Conservation (phyloP, 2,797 vertebrate species). For the Scyliorhinus canicula region DNA sequence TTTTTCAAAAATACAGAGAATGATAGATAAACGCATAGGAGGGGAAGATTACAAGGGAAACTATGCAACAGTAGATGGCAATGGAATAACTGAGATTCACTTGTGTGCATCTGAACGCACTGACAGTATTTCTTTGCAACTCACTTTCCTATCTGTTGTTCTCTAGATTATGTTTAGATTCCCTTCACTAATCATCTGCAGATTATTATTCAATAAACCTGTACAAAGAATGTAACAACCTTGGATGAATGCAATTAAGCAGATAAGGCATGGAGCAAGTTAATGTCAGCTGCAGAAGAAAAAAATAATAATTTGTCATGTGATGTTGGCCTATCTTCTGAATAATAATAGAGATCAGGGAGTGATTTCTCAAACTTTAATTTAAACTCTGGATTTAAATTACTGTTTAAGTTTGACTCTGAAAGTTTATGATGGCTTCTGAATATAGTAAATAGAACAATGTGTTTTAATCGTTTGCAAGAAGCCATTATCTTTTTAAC, state of each 20-base stretch:
- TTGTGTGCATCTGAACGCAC: background rate
- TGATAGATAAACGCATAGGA: background rate
- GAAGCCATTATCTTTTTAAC: background rate
- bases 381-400: background rate
- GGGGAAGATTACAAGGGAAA: constrained; percentile 15
- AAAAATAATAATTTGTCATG: background rate
- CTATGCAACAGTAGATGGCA: constrained; percentile 28
- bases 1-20: background rate
- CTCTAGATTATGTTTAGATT: background rate
- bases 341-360: background rate
- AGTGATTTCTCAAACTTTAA: background rate
- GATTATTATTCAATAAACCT: background rate
- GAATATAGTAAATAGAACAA: background rate
- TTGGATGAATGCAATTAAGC: background rate
- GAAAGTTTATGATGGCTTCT: constrained; percentile 2
- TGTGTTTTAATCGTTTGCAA: background rate
- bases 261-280: background rate
- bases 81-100: background rate
- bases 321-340: background rate
- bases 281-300: background rate
- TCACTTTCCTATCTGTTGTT: background rate
- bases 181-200: constrained; percentile 11
- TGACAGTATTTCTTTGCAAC: background rate
- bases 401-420: background rate
- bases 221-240: background rate